Evolutionary conservation across 2,888 invertebrate genomes (phyloP), one percentile per base, ranked within the genome.

Genomic region (Mythimna vitellina): DNA sequence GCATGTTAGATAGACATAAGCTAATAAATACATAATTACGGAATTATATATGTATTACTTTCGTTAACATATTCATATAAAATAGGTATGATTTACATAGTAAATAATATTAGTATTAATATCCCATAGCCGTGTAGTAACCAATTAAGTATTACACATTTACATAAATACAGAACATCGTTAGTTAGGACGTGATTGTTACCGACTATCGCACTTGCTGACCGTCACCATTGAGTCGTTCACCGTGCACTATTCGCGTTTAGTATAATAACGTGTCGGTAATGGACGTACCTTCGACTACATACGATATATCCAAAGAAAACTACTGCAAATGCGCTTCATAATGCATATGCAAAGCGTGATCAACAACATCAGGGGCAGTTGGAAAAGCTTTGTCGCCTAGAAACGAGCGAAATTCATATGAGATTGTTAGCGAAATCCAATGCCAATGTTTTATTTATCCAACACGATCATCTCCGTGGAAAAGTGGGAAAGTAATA

Each of bases 301-400:
- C 95, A 96, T 94, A 93, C 96, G 96, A 94, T 96, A 96, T 92
- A 96, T 96, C 96, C 96, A 96, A 95, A 96, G 96, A 96, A 96
- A 96, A 96, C 96, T 96, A 96, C 96, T 96, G 96, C 96, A 96
- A 92, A 96, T 96, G 95, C 96, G 96, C 96, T 96, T 96, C 96
- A 96, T 96, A 92, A 96, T 96, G 96, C 96, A 96, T 93, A 96
- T 96, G 96, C 96, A 96, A 96, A 96, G 96, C 95, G 96, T 96
- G 96, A 96, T 94, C 96, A 96, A 96, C 96, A 96, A 96, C 96
- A 96, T 96, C 96, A 96, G 95, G 93, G 96, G 96, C 93, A 96
- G 93, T 96, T 96, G 95, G 93, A 96, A 96, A 94, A 96, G 93
- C 93, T 93, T 96, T 96, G 95, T 90, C 92, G 96, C 96, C 96